These are phyloP conservation scores for Sphecodes monilicornis DNA, from an alignment of 2,888 invertebrate species.

Conservation along the genomic window DNA sequence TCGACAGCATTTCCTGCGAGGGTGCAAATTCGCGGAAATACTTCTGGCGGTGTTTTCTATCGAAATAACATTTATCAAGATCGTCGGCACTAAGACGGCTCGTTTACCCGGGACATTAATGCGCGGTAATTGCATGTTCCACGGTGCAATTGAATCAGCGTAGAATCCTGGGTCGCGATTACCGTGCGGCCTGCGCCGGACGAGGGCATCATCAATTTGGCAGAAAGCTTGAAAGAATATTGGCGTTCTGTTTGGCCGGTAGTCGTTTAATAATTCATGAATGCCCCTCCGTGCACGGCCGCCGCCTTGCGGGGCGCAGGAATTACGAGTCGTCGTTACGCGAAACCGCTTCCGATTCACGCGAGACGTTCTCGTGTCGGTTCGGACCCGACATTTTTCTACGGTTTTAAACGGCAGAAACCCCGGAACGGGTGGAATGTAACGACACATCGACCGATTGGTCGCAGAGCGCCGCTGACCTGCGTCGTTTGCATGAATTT, in stretches of 20 bases:
- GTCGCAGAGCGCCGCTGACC: conserved; percentile 29
- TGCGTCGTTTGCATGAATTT: conserved; percentile 49
- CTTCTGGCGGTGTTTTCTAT: neutral
- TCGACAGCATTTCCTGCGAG: neutral
- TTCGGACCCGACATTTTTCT: conserved; percentile 9
- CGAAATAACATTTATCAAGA: neutral
- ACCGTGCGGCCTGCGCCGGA: neutral
- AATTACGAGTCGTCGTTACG: conserved; percentile 57
- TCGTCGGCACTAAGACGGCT: neutral
- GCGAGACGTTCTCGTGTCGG: conserved; percentile 46
- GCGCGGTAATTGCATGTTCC: neutral
- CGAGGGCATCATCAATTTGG: conserved; percentile 7
- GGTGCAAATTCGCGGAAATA: neutral
- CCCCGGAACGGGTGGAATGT: conserved; percentile 4
- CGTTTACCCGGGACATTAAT: conserved; percentile 16
- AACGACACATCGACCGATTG: conserved; percentile 31
- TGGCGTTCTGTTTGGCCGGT: conserved; percentile 26
- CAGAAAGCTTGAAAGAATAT: conserved; percentile 39
- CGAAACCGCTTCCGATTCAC: conserved; percentile 54
- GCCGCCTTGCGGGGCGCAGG: conserved; percentile 11
- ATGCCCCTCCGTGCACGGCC: conserved; percentile 1
- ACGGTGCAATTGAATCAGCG: neutral
- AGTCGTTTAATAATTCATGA: conserved; percentile 60
- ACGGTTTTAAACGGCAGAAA: conserved; percentile 49
- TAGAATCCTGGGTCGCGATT: neutral